A percentile compares a stretch with the other conserved stretches of the same genome.
Conservation (phyloP, 2,888 invertebrate species). For the Scaeva pyrastri region DNA sequence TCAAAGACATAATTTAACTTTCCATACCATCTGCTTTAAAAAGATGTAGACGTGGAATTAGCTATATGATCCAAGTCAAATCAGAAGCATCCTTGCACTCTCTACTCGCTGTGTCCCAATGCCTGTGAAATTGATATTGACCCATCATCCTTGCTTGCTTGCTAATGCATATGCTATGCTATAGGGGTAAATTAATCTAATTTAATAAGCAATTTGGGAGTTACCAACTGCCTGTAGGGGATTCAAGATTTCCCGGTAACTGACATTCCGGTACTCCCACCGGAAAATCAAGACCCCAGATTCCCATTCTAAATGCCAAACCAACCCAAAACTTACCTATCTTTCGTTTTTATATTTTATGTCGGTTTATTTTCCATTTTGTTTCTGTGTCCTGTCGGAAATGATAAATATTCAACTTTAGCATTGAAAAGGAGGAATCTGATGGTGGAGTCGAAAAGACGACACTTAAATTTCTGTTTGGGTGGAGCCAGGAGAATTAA, state of each 20-base stretch:
- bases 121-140: too few relatives aligned
- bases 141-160: background rate
- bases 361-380: background rate
- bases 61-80: background rate
- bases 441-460: background rate
- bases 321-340: background rate
- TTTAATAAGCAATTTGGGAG: constrained; percentile 42
- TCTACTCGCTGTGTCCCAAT: background rate
- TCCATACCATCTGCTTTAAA: background rate
- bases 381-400: constrained; percentile 33
- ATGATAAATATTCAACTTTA: constrained; percentile 38
- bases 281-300: background rate
- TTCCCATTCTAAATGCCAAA: background rate
- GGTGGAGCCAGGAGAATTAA: constrained; percentile 15
- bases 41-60: too few relatives aligned
- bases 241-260: constrained; percentile 29
- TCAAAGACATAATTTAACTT: background rate
- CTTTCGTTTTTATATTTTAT: constrained; percentile 5
- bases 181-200: constrained; percentile 28
- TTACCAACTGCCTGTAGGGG: background rate
- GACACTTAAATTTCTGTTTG: constrained; percentile 5
- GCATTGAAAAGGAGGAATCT: constrained; percentile 11
- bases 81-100: background rate
- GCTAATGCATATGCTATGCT: background rate
- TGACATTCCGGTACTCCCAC: constrained; percentile 24